Evolutionary conservation across 2,113 vertebrate genomes (phyloP).

Genomic region (Mesitornis unicolor): DNA sequence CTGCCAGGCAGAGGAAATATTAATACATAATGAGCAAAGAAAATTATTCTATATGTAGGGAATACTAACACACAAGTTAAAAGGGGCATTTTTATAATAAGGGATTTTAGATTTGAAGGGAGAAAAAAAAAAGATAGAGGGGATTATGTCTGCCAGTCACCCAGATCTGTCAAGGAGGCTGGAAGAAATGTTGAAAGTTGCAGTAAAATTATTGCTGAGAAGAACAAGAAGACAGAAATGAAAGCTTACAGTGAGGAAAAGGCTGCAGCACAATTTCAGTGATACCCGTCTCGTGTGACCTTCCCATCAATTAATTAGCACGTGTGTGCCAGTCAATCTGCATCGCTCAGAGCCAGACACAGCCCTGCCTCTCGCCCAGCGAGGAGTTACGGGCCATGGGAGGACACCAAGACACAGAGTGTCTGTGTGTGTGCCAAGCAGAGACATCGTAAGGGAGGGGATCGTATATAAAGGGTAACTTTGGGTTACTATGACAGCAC

Average conservation of each 20-base stretch:
- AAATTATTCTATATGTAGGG: background rate
- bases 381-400: rapidly evolving
- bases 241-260: background rate
- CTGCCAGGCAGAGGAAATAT: slow-evolving; percentile 46
- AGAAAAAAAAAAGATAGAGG: background rate
- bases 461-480: rapidly evolving
- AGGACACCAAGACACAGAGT: background rate
- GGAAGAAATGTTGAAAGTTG: background rate
- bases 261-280: background rate
- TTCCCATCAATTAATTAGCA: background rate
- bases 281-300: background rate
- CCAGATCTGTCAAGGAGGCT: background rate
- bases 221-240: background rate
- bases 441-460: background rate
- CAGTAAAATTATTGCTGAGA: background rate
- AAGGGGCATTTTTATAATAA: background rate
- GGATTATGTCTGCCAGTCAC: background rate
- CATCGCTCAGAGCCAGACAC: background rate
- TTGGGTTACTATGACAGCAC: background rate
- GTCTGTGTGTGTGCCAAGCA: background rate
- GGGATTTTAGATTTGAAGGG: background rate
- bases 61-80: background rate
- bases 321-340: rapidly evolving
- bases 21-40: background rate
- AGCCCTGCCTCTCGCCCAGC: background rate